Percentiles rank a stretch among this genome's conserved stretches.
Conservation (phyloP, 2,113 vertebrate genomes). For the Conger conger region DNA sequence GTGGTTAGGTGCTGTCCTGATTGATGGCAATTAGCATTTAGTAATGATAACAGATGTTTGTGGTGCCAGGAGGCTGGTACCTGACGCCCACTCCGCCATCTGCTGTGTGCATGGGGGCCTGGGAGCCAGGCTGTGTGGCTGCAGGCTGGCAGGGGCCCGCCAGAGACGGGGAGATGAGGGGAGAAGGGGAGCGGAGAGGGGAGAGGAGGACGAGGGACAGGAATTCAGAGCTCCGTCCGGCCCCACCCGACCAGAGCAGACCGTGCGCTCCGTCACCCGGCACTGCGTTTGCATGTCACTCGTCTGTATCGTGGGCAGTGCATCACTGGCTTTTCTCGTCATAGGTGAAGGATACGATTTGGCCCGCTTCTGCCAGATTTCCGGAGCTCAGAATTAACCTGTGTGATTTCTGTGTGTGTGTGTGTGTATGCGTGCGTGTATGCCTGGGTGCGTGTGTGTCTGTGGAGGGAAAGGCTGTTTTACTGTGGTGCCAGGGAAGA, state of each 20-base stretch:
- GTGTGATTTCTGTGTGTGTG: not conserved
- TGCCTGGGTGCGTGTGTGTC: not conserved
- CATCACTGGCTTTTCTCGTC: not conserved
- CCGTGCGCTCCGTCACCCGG: not conserved
- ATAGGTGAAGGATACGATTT: not conserved
- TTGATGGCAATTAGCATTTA: conserved; percentile 94
- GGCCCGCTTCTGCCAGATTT: not conserved
- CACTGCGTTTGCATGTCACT: not conserved
- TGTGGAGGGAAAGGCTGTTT: not conserved
- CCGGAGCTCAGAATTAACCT: not conserved
- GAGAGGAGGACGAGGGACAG: not conserved
- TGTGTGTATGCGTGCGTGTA: too few species aligned
- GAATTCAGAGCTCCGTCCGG: not conserved
- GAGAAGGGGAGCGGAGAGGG: conserved; percentile 1
- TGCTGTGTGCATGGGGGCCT: conserved; percentile 76
- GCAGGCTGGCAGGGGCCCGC: conserved; percentile 38
- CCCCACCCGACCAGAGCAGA: not conserved
- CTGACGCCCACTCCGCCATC: conserved; percentile 84
- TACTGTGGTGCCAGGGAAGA: not conserved
- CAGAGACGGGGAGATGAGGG: conserved; percentile 31
- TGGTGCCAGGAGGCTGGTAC: conserved; percentile 86
- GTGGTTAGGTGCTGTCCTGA: conserved; percentile 85
- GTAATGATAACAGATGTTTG: conserved; percentile 90
- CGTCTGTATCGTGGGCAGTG: not conserved
- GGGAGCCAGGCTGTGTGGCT: conserved; percentile 49